Evolutionary conservation across 2,113 vertebrate species (phyloP).

Genomic region (Forbesichthys papilliferus): DNA sequence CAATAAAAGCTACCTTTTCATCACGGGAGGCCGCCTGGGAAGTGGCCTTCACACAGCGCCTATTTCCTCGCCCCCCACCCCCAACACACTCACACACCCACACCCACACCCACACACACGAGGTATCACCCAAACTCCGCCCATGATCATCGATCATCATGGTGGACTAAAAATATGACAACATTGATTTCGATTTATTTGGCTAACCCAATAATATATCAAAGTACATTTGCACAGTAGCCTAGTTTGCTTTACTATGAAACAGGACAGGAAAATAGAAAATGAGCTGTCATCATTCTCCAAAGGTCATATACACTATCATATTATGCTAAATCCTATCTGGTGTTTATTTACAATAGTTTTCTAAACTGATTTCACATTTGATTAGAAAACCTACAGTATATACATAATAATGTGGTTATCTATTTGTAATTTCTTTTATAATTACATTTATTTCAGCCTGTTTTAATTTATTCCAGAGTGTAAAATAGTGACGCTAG

Average conservation of each 20-base stretch:
- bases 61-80: conserved; percentile 63
- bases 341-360: neutral
- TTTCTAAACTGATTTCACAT: conserved; percentile 15
- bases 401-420: too few species aligned
- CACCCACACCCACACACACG: neutral
- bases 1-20: conserved; percentile 44
- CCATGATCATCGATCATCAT: neutral
- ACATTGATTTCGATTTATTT: conserved; percentile 58
- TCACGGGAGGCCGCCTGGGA: conserved; percentile 22
- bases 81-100: conserved; percentile 2
- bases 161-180: conserved; percentile 48
- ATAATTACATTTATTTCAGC: too few species aligned
- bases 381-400: conserved; percentile 9
- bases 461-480: too few species aligned
- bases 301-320: conserved; percentile 40
- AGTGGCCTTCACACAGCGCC: conserved; percentile 61
- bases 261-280: conserved; percentile 45
- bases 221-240: conserved; percentile 43
- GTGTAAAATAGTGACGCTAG: too few species aligned
- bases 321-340: conserved; percentile 41
- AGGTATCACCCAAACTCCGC: too few species aligned
- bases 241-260: conserved; percentile 10
- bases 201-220: conserved; percentile 56
- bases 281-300: conserved; percentile 35
- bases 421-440: too few species aligned